A percentile compares a stretch with the other conserved stretches of the same genome.
Conservation (phyloP, 2,888 invertebrate genomes). For the Drosophila picticornis region DNA sequence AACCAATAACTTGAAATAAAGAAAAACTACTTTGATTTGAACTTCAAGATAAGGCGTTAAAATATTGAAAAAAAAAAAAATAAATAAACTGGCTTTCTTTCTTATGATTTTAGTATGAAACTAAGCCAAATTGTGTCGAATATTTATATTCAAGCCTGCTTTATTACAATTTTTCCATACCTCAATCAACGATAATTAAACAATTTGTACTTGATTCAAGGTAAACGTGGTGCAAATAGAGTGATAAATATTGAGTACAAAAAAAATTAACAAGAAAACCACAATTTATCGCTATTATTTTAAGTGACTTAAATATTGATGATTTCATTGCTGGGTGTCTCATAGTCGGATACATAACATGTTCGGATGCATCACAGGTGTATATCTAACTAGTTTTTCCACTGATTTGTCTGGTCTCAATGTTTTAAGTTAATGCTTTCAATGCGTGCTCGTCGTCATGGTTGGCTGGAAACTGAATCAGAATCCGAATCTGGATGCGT, state of each 20-base stretch:
- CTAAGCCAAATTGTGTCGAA: background rate
- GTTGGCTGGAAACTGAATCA: slow-evolving; percentile 43
- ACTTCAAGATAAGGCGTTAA: background rate
- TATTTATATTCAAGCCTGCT: background rate
- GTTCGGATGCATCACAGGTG: background rate
- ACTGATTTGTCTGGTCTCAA: background rate
- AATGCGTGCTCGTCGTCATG: slow-evolving; percentile 60
- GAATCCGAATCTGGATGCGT: slow-evolving; percentile 62
- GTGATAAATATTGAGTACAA: background rate
- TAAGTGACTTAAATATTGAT: background rate
- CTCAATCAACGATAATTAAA: background rate
- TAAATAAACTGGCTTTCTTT: background rate
- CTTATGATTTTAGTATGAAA: background rate
- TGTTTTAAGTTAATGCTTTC: slow-evolving; percentile 21
- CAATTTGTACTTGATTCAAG: background rate
- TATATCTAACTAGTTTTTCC: slow-evolving; percentile 1
- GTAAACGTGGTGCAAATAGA: background rate
- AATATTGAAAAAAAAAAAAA: too few relatives aligned
- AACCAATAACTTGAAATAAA: background rate
- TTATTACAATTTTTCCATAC: background rate
- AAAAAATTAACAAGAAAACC: background rate
- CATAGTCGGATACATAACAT: background rate
- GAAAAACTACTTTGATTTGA: background rate
- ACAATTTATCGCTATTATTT: background rate
- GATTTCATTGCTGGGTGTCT: background rate